Conservation (phyloP, 2,797 vertebrate genomes). For the Pangasius mekongensis region DNA sequence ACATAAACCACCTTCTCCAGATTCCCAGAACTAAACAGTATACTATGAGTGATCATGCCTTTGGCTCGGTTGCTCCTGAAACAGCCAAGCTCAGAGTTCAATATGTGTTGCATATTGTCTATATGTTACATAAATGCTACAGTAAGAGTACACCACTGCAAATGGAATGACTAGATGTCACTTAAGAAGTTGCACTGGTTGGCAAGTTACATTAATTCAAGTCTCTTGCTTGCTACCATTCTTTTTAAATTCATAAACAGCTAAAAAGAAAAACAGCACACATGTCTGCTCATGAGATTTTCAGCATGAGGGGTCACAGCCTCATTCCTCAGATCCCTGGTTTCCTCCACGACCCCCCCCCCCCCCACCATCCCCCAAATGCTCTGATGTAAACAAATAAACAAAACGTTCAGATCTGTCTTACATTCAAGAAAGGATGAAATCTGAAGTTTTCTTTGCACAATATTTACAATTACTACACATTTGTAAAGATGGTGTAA, state of each 20-base stretch:
- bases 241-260: neutral
- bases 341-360: neutral
- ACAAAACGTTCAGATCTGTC: neutral
- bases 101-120: neutral
- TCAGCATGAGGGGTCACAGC: neutral
- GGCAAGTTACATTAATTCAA: neutral
- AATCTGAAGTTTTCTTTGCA: neutral
- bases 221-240: neutral
- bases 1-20: neutral
- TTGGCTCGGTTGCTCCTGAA: neutral
- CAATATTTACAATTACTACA: neutral
- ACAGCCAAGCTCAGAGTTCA: neutral
- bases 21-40: neutral
- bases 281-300: neutral
- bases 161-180: neutral
- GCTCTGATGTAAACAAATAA: neutral
- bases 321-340: neutral
- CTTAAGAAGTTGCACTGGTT: neutral
- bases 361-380: neutral
- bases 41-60: neutral
- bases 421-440: neutral
- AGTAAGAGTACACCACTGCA: neutral
- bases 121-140: neutral
- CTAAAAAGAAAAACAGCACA: neutral
- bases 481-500: neutral